Evolutionary conservation across 2,797 vertebrate genomes (phyloP), one percentile per base, ranked within the genome.

Genomic region (Alauda arvensis): DNA sequence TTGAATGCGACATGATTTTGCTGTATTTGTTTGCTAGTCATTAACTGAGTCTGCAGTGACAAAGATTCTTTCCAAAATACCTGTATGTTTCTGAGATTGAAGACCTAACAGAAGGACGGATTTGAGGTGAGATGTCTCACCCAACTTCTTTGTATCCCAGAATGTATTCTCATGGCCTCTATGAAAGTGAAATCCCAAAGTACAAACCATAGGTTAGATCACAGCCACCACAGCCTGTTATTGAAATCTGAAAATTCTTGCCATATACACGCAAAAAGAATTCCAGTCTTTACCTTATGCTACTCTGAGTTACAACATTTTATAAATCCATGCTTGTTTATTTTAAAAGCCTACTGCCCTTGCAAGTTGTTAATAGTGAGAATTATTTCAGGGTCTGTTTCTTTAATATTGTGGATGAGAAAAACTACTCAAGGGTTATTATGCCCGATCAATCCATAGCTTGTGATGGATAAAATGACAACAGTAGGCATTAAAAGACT

Each of bases 231-330:
- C 20, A 74, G 39, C 13, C 68, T 42, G 8, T 28, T 65, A 61
- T 0, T 65, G 46, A 63, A 68, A 77, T n/a, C 9, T 37, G 49
- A 75, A 82, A 51, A 45, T 65, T 34, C 48, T 51, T 61, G 26
- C 49, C n/a, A 15, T 14, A 21, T 10, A 16, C 34, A 18, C 0
- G 0, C 23, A 57, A 81, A 76, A 74, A 21, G 0, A 51, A 51
- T 84, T 57, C 24, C 17, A 67, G 1, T 14, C 46, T 84, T 78
- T 37, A 69, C 18, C 28, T 85, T 59, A 34, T 8, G 24, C 48
- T 62, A 40, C 33, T 14, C 26, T 17, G 26, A 68, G 15, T 66
- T 62, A 46, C 21, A 56, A 37, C 8, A 52, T n/a, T 75, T 75
- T 56, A 48, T 49, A 72, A 65, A 80, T 24, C 18, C 39, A 90